Base-by-base conservation (phyloP, 30 jellyfish, hydroid and myxozoan species). In the Phacellophora camtschatica region DNA sequence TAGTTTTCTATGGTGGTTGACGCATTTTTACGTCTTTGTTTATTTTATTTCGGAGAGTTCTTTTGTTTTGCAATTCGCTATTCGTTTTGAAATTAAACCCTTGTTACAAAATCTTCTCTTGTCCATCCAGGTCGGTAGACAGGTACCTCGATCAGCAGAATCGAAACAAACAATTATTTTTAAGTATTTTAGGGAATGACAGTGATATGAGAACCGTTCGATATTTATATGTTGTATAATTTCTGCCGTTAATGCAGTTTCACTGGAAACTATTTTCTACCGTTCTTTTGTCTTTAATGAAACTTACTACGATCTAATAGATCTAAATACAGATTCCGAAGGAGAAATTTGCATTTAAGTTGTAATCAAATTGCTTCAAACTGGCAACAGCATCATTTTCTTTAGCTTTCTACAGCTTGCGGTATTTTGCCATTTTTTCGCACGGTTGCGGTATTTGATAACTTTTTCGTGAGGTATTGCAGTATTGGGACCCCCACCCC, bases 401-500 rank as follows among this genome's bases (percentile, higher is more conserved):
- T 56, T 6, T 56, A 18, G 43, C 7, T 56, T 56, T 23, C 70
- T 5, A 10, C 43, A 9, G 39, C 24, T 56, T 56, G 70, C 70
- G 70, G 70, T 56, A 56, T 56, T 56, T 56, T 56, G 70, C 43
- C 3, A 0, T 56, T 56, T 56, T 56, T 56, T 56, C 32, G 41
- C 24, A 35, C 70, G 70, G 70, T 56, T 46, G 59, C 59, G 25
- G 59, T 46, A 46, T 46, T 46, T 46, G 59, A 7, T 10, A 7
- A 1, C 0, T 46, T 46, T 46, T 46, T 46, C 0, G 59, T 46
- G 59, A 22, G 59, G 59, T 46, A 46, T 46, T 46, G 59, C 43
- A 35, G 70, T 56, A 56, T 20, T 20, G 43, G 18, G 43, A 56
- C 42, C 70, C 70, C 55, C 69, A 1, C 69, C 70, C 59, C 59